phyloP scores from a whole-genome alignment of 2,888 invertebrate genomes.

The Pristionchus fissidentatus region DNA sequence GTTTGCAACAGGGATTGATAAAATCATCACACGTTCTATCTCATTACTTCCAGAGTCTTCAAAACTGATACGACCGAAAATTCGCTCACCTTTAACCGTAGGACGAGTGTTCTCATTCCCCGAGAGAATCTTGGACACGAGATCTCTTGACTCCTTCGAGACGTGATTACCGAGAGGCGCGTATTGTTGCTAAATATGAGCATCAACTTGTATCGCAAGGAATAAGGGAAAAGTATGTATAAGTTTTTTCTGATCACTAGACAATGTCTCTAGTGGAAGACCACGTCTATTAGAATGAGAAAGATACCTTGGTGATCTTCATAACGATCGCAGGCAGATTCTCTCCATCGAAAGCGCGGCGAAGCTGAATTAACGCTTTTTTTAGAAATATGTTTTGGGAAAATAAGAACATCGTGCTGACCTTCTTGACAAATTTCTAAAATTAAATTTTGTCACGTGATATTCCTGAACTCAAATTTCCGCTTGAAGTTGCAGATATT shows the following conservation, averaged over 20 bases:
- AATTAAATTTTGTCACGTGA: no score
- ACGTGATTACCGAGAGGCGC: slow-evolving; percentile 45
- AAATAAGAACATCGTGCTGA: no score
- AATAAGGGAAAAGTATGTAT: background rate
- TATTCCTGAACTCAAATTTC: no score
- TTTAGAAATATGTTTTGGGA: background rate
- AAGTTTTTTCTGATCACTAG: background rate
- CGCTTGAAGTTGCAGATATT: no score
- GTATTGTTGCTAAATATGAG: background rate
- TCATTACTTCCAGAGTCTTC: no score
- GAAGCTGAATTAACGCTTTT: slow-evolving; percentile 48
- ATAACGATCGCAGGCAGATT: slow-evolving; percentile 64
- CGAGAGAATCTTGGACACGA: slow-evolving; percentile 9
- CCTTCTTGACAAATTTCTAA: no score
- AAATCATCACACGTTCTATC: no score
- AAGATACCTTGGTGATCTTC: slow-evolving; percentile 61
- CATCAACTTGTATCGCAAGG: background rate
- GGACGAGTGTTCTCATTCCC: slow-evolving; percentile 37
- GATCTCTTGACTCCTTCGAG: background rate
- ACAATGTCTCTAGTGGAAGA: background rate
- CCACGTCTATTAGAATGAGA: background rate
- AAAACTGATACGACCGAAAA: no score
- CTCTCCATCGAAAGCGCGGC: slow-evolving; percentile 63
- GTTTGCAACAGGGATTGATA: no score
- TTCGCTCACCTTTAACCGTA: slow-evolving; percentile 7